Conservation (phyloP, 2,797 vertebrate genomes). For the Paratrypauchen microcephalus region DNA sequence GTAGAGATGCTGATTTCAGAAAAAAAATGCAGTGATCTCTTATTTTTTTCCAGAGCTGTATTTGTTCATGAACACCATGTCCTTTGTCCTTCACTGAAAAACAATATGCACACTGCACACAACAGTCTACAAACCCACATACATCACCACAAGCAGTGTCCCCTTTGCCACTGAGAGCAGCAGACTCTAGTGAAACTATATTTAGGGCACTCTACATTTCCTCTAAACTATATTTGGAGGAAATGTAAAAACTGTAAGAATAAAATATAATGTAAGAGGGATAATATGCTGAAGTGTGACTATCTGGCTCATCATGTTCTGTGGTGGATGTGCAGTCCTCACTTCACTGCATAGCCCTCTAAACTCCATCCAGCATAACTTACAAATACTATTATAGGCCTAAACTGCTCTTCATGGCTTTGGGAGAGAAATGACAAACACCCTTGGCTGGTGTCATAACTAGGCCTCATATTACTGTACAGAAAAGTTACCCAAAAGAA, state of each 20-base stretch:
- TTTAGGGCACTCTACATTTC: conserved; percentile 14
- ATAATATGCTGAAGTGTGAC: conserved; percentile 19
- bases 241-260: background rate
- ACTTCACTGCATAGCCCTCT: conserved; percentile 48
- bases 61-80: conserved; percentile 27
- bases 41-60: too few species aligned
- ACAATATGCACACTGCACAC: background rate
- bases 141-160: too few species aligned
- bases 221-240: too few species aligned
- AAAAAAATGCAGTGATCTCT: too few species aligned
- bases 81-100: conserved; percentile 46
- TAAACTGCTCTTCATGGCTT: conserved; percentile 3
- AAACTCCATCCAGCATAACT: conserved; percentile 34
- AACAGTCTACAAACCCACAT: too few species aligned
- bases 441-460: conserved; percentile 12
- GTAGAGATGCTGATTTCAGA: too few species aligned
- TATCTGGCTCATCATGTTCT: conserved; percentile 45
- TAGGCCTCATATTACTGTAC: conserved; percentile 16
- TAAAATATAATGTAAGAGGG: background rate
- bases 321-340: conserved; percentile 45
- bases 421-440: background rate
- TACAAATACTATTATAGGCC: conserved; percentile 35
- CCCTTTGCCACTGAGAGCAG: conserved; percentile 19
- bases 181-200: conserved; percentile 19
- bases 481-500: conserved; percentile 11